These are phyloP conservation scores for Leptinotarsa lineolata DNA, from an alignment of 1,140 invertebrate genomes.

Conservation along the genomic window DNA sequence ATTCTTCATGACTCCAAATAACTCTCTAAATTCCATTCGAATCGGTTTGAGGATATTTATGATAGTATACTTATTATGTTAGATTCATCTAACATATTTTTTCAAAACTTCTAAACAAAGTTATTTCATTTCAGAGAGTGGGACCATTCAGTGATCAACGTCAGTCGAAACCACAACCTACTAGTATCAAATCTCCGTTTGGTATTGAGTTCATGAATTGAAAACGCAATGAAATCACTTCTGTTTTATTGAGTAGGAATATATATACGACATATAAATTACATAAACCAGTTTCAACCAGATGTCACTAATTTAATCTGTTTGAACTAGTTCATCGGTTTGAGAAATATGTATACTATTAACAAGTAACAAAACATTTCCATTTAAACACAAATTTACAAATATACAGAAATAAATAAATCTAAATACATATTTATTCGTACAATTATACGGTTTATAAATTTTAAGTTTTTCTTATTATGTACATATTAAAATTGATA, in stretches of 20 bases:
- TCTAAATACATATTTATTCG: background rate
- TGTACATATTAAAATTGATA: too few species aligned
- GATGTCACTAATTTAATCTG: background rate
- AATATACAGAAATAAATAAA: constrained; percentile 1
- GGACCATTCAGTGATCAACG: background rate
- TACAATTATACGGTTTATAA: background rate
- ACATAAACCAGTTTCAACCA: background rate
- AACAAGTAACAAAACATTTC: constrained; percentile 1
- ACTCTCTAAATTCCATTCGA: too few species aligned
- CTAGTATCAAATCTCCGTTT: constrained; percentile 45
- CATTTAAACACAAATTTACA: background rate
- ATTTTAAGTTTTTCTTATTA: too few species aligned
- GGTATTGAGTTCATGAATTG: constrained; percentile 50
- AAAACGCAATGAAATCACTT: constrained; percentile 9
- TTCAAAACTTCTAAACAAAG: too few species aligned
- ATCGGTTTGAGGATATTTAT: too few species aligned
- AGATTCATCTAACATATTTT: too few species aligned
- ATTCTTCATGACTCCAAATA: too few species aligned
- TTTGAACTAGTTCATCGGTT: background rate
- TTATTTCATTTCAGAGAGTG: background rate
- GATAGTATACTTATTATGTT: too few species aligned
- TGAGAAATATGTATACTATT: background rate
- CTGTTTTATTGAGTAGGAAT: background rate
- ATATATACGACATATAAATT: background rate
- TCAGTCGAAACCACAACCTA: background rate